These are phyloP conservation scores for Rhagophthalmus giganteus DNA, from an alignment of 2,888 invertebrate species.

Conservation along the genomic window DNA sequence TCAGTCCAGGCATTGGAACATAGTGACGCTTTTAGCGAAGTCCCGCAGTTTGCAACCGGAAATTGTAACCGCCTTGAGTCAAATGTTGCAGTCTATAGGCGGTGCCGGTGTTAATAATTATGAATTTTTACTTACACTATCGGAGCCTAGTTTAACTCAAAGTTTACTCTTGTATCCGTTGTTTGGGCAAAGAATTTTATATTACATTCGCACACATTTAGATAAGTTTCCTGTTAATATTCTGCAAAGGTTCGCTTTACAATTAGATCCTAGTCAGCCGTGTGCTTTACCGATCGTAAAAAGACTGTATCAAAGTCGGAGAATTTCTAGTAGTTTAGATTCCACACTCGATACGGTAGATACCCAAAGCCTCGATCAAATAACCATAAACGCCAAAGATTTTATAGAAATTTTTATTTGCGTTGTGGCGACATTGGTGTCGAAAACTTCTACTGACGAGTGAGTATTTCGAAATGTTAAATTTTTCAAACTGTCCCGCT, in stretches of 20 bases:
- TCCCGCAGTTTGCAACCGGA: slow-evolving; percentile 61
- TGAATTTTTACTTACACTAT: slow-evolving; percentile 50
- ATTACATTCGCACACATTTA: slow-evolving; percentile 46
- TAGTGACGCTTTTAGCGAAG: slow-evolving; percentile 58
- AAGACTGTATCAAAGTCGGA: slow-evolving; percentile 45
- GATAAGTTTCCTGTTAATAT: slow-evolving; percentile 46
- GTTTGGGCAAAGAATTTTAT: slow-evolving; percentile 47
- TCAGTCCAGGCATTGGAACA: slow-evolving; percentile 65
- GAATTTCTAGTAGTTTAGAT: slow-evolving; percentile 56
- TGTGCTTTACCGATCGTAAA: slow-evolving; percentile 55
- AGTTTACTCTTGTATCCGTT: slow-evolving; percentile 49
- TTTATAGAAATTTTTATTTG: slow-evolving; percentile 59
- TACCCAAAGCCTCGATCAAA: slow-evolving; percentile 46
- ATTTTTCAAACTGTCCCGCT: too few relatives aligned
- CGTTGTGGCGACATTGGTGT: slow-evolving; percentile 55
- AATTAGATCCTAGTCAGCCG: slow-evolving; percentile 67
- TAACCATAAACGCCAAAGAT: slow-evolving; percentile 50
- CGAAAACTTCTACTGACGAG: slow-evolving; percentile 47
- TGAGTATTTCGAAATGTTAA: slow-evolving; percentile 31
- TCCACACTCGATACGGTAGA: slow-evolving; percentile 58
- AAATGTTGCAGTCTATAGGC: slow-evolving; percentile 53
- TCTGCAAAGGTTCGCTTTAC: slow-evolving; percentile 57
- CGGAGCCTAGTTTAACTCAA: slow-evolving; percentile 52
- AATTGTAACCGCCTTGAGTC: slow-evolving; percentile 61
- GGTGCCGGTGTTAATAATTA: slow-evolving; percentile 43